phyloP scores from a whole-genome alignment of 2,113 vertebrate genomes.

The Rhizomys pruinosus region DNA sequence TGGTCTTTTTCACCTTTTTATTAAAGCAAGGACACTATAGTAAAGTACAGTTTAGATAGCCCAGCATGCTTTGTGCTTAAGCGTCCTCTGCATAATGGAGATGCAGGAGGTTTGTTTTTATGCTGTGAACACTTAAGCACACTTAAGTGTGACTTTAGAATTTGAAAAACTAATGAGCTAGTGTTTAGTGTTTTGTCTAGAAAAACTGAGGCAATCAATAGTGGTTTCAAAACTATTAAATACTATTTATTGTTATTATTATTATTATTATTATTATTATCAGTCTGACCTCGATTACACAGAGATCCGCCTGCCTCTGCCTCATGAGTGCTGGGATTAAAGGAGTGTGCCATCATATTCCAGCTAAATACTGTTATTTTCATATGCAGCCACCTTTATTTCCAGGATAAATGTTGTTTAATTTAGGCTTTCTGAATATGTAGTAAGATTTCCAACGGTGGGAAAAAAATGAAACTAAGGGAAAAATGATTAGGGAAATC shows the following conservation, averaged over 20 bases:
- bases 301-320: too few relatives aligned
- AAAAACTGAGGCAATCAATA: too few relatives aligned
- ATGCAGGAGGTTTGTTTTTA: neutral
- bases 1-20: constrained; percentile 15
- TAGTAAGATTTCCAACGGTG: constrained; percentile 49
- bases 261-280: too few relatives aligned
- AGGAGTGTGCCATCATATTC: neutral
- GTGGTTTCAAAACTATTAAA: too few relatives aligned
- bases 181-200: constrained; percentile 41
- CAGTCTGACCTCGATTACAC: too few relatives aligned
- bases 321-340: too few relatives aligned
- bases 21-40: neutral
- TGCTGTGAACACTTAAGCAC: neutral
- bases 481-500: constrained; percentile 26
- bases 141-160: neutral
- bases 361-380: neutral
- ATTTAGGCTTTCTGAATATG: neutral
- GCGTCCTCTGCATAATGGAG: neutral
- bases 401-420: constrained; percentile 1
- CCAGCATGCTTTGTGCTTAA: neutral
- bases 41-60: constrained; percentile 21
- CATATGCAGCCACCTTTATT: constrained; percentile 24
- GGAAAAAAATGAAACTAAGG: neutral
- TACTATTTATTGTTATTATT: too few relatives aligned
- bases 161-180: constrained; percentile 3